phyloP scores from a whole-genome alignment of 2,113 vertebrate genomes.

The Enhydra lutris region DNA sequence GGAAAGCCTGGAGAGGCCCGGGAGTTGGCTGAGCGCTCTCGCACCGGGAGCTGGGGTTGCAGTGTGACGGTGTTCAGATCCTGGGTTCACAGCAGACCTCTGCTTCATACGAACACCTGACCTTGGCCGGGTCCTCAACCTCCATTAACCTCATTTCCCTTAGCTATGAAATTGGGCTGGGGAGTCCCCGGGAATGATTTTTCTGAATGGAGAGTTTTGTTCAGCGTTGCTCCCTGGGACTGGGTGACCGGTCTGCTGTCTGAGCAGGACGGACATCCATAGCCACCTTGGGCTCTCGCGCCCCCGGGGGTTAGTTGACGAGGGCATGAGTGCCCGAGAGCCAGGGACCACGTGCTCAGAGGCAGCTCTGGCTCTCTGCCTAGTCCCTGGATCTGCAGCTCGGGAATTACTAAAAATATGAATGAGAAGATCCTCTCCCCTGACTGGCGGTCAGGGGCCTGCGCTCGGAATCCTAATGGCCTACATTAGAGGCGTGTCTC shows the following conservation, averaged over 20 bases:
- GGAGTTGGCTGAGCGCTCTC: rapidly evolving
- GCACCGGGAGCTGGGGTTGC: neutral
- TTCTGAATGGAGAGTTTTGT: neutral
- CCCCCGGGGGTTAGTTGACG: neutral
- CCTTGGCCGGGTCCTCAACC: neutral
- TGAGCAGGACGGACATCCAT: rapidly evolving
- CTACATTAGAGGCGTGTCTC: neutral
- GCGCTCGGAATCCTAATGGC: neutral
- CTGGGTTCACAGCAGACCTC: neutral
- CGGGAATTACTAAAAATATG: neutral
- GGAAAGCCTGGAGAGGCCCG: neutral
- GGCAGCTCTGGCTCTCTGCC: neutral
- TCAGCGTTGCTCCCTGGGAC: neutral
- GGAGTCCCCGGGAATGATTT: neutral
- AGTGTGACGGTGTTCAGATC: neutral
- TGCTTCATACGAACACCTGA: neutral
- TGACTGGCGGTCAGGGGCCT: neutral
- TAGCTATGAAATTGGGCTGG: neutral
- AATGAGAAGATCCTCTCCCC: neutral
- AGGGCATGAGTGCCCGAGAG: neutral
- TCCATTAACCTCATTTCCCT: neutral
- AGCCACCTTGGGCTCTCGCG: neutral
- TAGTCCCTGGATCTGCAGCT: neutral
- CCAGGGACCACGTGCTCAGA: neutral
- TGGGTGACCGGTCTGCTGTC: neutral